Base-by-base conservation (phyloP, 1,140 invertebrate genomes). In the Drosophila subobscura region DNA sequence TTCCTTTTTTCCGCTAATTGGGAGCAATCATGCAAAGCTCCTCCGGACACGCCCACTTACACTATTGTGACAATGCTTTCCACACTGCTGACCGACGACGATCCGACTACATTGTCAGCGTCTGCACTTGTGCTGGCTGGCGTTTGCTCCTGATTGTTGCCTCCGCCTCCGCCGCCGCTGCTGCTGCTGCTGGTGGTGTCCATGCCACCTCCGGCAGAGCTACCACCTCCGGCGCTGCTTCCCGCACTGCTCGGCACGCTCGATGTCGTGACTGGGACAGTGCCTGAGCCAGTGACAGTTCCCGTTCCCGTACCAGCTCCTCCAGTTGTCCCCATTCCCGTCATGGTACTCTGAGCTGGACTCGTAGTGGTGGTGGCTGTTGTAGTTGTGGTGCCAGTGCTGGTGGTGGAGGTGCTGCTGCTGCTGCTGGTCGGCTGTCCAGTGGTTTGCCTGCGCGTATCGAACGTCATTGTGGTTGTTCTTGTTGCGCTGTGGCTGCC, bases 401-500 rank as follows among this genome's bases (percentile, higher is more conserved):
- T 56, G 25, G 45, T 27, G 25, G 25, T 65, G 47, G 16, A 61
- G 56, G 56, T 46, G 60, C 76, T 77, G 54, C 64, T 85, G 63
- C 63, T 51, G 60, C 81, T 77, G 54, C 67, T 86, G 63, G 72
- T 68, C 72, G 83, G 67, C 64, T 75, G 72, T 49, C 80, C 79
- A 55, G 79, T 75, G 60, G 68, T 77, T 56, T 75, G 80, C 54
- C 89, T 77, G 55, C 89, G 84, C 46, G 89, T 90, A 75, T 90
- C 89, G 77, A 90, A 90, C 72, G 89, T 91, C 89, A 91, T 91
- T 65, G 52, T 67, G 55, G 52, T 51, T 56, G 23, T 29, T 61
- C 51, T 52, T 61, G 14, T 29, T 40, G 2, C 42, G 41, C 23
- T 40, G 20, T 22, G 29, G 16, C 10, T 37, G 27, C 33, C 33